These are phyloP conservation scores for Lampris incognitus DNA, from an alignment of 2,113 vertebrate genomes.

Conservation along the genomic window DNA sequence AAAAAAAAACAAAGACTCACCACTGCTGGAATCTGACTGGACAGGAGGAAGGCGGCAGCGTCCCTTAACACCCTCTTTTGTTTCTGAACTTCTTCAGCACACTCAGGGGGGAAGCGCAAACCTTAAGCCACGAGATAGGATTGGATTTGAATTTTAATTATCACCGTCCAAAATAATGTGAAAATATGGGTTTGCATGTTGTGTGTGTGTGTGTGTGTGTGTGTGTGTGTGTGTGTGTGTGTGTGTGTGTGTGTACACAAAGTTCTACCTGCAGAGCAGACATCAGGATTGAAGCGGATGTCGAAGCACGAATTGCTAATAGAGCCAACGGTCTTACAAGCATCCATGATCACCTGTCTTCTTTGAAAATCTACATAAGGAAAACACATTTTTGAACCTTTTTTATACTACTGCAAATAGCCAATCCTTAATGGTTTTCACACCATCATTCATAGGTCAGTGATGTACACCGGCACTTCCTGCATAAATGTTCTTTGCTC, in stretches of 20 bases:
- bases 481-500: too few species aligned
- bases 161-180: neutral
- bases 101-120: conserved; percentile 87
- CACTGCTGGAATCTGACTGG: conserved; percentile 91
- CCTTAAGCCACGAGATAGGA: conserved; percentile 72
- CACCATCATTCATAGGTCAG: too few species aligned
- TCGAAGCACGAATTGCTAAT: conserved; percentile 88
- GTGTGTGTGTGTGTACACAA: neutral
- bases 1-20: conserved; percentile 77
- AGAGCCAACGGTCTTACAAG: conserved; percentile 88
- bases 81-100: conserved; percentile 85
- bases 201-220: neutral
- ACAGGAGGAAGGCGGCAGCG: conserved; percentile 89
- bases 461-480: too few species aligned
- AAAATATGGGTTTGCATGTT: neutral
- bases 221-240: neutral
- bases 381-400: neutral
- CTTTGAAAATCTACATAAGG: conserved; percentile 73
- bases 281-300: conserved; percentile 94
- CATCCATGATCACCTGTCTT: conserved; percentile 84
- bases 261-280: conserved; percentile 89
- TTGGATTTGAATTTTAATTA: neutral
- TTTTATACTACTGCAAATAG: neutral
- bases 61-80: conserved; percentile 93
- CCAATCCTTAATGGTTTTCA: too few species aligned